These are phyloP conservation scores for Laodelphax striatellus DNA, from an alignment of 1,140 invertebrate genomes.

Conservation along the genomic window DNA sequence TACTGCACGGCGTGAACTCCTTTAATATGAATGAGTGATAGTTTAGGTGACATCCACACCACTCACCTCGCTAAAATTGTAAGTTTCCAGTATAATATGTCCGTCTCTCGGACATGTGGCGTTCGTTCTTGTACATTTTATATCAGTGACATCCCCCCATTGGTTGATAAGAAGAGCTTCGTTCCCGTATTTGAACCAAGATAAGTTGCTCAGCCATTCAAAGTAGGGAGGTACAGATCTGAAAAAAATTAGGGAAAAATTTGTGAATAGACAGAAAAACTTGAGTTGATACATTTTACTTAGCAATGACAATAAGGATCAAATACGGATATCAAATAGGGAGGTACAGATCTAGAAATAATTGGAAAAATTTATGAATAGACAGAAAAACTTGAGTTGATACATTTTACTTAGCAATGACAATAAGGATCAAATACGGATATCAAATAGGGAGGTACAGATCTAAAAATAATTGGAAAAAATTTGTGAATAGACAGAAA, in stretches of 20 bases:
- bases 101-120: slow-evolving; percentile 64
- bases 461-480: slow-evolving; percentile 39
- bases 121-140: slow-evolving; percentile 57
- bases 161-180: slow-evolving; percentile 90
- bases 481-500: too few species aligned
- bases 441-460: slow-evolving; percentile 81
- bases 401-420: too few species aligned
- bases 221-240: slow-evolving; percentile 82
- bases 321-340: too few species aligned
- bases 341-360: slow-evolving; percentile 61
- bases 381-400: too few species aligned
- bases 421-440: too few species aligned
- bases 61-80: slow-evolving; percentile 62
- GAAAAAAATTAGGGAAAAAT: slow-evolving; percentile 20
- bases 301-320: too few species aligned
- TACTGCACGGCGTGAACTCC: too few species aligned
- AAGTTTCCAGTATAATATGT: slow-evolving; percentile 59
- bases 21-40: too few species aligned
- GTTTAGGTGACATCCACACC: too few species aligned
- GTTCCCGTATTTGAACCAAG: slow-evolving; percentile 92
- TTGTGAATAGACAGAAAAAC: too few species aligned
- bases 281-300: too few species aligned
- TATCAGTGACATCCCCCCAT: slow-evolving; percentile 64
- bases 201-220: slow-evolving; percentile 82
- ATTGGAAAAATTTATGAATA: not conserved